Evolutionary conservation across 1,140 invertebrate species (phyloP), one percentile per base, ranked within the genome.

Genomic region (Drosophila orena): DNA sequence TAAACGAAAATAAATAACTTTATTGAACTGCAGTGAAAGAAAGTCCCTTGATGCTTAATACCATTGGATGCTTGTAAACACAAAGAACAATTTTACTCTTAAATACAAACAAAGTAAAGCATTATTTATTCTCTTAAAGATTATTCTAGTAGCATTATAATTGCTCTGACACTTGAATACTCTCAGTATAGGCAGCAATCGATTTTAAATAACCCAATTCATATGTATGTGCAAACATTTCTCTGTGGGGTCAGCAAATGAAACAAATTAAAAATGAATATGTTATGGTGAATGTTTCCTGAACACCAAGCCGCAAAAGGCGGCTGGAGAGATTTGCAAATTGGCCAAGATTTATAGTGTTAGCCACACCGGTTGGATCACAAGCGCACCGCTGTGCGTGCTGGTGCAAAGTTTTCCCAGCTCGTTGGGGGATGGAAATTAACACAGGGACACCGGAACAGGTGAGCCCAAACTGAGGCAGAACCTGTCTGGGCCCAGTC

Each of bases 261-360:
- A 65, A 66, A 69, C 52, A 66, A 77, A 85, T 86, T 70, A 76
- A 79, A 62, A 52, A 61, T 77, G 50, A 73, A 86, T 86, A 62
- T 70, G 77, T 76, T 47, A 81, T 65, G 47, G n/a, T 2, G 49
- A 64, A 65, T 61, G 65, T 70, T 49, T 55, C 56, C 27, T 37
- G 7, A 20, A 22, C 47, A 47, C 2, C 17, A 34, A 3, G 17
- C 50, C 30, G 5, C 27, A 69, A 47, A 60, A 50, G 24, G 57
- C 49, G 37, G 44, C 44, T 43, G 60, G 50, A 70, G 35, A 81
- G 69, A 88, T 78, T 78, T 81, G 62, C 79, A 81, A 85, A 85
- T 86, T 80, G 62, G 55, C 64, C 40, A 88, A 88, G 84, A 85
- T 85, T 85, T 85, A 85, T 85, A 61, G 74, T 40, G 66, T 64